phyloP scores from a whole-genome alignment of 1,140 invertebrate species.

The Eumeta japonica region DNA sequence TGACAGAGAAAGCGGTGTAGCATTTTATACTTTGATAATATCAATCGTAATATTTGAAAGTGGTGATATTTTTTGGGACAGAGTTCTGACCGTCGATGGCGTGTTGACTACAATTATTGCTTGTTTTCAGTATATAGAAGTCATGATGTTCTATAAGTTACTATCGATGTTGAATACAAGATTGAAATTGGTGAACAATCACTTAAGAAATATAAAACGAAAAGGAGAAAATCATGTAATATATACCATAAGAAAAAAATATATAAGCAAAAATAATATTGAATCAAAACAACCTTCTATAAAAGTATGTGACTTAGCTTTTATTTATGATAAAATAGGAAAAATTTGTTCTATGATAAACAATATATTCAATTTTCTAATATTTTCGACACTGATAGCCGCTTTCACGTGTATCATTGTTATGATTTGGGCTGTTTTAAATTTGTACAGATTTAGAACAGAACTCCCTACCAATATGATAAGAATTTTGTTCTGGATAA shows the following conservation, averaged over 20 bases:
- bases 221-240: conserved; percentile 9
- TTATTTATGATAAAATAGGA: conserved; percentile 24
- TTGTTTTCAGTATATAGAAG: conserved; percentile 24
- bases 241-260: conserved; percentile 5
- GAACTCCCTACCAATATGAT: conserved; percentile 11
- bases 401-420: conserved; percentile 29
- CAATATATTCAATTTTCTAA: conserved; percentile 28
- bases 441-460: conserved; percentile 14
- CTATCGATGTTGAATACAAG: conserved; percentile 19
- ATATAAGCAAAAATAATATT: conserved; percentile 12
- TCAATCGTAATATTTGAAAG: conserved; percentile 7
- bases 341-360: conserved; percentile 23
- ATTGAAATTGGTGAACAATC: conserved; percentile 23
- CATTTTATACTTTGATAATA: conserved; percentile 6
- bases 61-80: conserved; percentile 7
- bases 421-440: conserved; percentile 28
- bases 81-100: conserved; percentile 3
- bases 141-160: conserved; percentile 24
- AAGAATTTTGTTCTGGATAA: conserved; percentile 21
- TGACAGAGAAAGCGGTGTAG: conserved; percentile 9
- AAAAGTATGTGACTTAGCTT: no score
- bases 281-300: conserved; percentile 27
- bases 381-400: conserved; percentile 27
- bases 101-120: conserved; percentile 18
- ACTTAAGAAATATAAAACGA: conserved; percentile 20